Evolutionary conservation across 2,797 vertebrate species (phyloP), one percentile per base, ranked within the genome.

Genomic region (Myoxocephalus aenaeus): DNA sequence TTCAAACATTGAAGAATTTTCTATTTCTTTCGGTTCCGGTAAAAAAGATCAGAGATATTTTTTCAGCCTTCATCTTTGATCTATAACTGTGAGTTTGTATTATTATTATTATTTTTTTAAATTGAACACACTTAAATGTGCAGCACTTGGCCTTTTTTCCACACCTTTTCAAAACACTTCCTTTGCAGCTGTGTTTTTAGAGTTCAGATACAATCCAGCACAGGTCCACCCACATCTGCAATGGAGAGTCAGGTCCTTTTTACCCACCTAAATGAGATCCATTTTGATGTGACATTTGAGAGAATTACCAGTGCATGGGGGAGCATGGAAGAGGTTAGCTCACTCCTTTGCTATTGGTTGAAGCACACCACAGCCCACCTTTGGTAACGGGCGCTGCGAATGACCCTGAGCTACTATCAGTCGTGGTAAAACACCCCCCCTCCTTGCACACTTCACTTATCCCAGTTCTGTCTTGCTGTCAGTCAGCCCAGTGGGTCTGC

Each of bases 261-360:
- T 87, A 83, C 80, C 86, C 80, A 48, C 73, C 89, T 92, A 93
- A 93, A 93, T 92, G 83, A 93, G 91, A 93, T 93, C 89, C 88
- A 92, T 94, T 92, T 87, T 91, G 90, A 92, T 92, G 89, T 94
- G 92, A 94, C 93, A 94, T 94, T 94, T 93, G 88, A 92, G 92
- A 88, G 92, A 92, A 93, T 92, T 90, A 90, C 90, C 83, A 77
- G 88, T 79, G 81, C 84, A 86, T 68, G 75, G 83, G 77, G 81
- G 84, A 84, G 88, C 87, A 81, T 48, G 42, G 77, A 77, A 77
- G 90, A 90, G 92, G 92, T 87, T 90, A 90, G 82, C 81, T 71
- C 46, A 10, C 84, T 83, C 72, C 34, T 56, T 54, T 29, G 51
- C 81, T 34, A 92, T 92, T 92, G 91, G 90, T 63, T 54, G 65